These are phyloP conservation scores for Tetragonula clypearis DNA, from an alignment of 1,140 invertebrate species.

Conservation along the genomic window DNA sequence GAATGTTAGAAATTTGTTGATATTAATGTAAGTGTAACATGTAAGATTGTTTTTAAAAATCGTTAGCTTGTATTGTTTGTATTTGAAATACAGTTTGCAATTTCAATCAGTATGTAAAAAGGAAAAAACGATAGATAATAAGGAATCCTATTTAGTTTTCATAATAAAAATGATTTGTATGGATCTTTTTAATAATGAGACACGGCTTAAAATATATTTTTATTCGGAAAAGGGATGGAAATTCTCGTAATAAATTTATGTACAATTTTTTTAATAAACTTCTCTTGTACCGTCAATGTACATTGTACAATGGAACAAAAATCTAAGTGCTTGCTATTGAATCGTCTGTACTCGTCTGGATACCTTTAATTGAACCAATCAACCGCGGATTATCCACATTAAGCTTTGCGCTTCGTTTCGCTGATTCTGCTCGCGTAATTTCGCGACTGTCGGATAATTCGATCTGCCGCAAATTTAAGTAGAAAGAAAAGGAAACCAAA, in stretches of 20 bases:
- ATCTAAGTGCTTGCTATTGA: background rate
- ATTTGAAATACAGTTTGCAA: background rate
- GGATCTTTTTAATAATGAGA: no score
- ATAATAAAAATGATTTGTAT: background rate
- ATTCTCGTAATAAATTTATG: background rate
- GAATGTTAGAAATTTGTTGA: background rate
- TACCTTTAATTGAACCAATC: constrained; percentile 75
- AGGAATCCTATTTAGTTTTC: no score
- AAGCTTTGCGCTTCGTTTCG: constrained; percentile 72
- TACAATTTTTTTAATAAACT: background rate
- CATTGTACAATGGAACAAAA: background rate
- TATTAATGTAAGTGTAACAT: background rate
- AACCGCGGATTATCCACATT: constrained; percentile 75
- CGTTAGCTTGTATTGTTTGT: background rate
- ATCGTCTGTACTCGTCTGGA: constrained; percentile 48
- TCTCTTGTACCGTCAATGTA: background rate
- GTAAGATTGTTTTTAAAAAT: background rate
- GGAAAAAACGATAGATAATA: background rate
- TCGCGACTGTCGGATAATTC: constrained; percentile 60
- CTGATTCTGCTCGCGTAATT: constrained; percentile 63
- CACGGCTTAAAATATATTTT: background rate
- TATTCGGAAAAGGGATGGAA: background rate
- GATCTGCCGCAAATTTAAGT: constrained; percentile 47
- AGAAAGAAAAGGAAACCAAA: constrained; percentile 22
- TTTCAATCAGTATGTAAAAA: background rate